These are phyloP conservation scores for Ctenochaetus hawaiiensis DNA, from an alignment of 2,797 vertebrate genomes.

Conservation along the genomic window DNA sequence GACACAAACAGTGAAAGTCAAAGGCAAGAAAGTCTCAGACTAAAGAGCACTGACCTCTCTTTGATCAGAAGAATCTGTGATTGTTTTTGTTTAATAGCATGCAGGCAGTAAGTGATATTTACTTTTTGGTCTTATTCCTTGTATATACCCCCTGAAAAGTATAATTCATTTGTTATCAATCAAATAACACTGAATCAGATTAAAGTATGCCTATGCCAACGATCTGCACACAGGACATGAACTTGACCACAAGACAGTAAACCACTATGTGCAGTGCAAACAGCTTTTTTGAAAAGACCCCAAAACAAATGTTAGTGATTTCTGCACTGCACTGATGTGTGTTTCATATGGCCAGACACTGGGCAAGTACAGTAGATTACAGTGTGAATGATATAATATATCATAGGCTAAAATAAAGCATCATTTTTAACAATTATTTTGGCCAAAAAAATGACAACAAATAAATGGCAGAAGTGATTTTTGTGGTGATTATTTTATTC, in stretches of 20 bases:
- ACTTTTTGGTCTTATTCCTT: background rate
- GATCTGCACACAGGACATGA: background rate
- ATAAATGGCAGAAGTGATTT: background rate
- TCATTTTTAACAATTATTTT: too few relatives aligned
- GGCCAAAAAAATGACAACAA: too few relatives aligned
- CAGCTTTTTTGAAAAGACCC: background rate
- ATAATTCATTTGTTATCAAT: background rate
- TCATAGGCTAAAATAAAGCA: too few relatives aligned
- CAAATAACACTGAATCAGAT: background rate
- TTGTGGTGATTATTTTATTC: too few relatives aligned
- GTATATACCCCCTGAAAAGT: too few relatives aligned
- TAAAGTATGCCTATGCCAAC: background rate
- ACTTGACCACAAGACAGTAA: constrained; percentile 2
- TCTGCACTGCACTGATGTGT: background rate
- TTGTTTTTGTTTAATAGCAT: background rate
- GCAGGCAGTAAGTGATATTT: background rate
- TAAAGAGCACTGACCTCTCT: constrained; percentile 15
- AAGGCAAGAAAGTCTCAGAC: constrained; percentile 43
- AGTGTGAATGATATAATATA: too few relatives aligned
- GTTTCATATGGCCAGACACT: background rate
- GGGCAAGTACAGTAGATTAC: background rate
- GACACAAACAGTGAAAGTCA: constrained; percentile 64
- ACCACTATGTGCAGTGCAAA: background rate
- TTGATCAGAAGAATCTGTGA: background rate
- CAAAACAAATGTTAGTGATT: background rate